These are phyloP conservation scores for Scortum barcoo DNA, from an alignment of 2,113 vertebrate genomes.

Conservation along the genomic window DNA sequence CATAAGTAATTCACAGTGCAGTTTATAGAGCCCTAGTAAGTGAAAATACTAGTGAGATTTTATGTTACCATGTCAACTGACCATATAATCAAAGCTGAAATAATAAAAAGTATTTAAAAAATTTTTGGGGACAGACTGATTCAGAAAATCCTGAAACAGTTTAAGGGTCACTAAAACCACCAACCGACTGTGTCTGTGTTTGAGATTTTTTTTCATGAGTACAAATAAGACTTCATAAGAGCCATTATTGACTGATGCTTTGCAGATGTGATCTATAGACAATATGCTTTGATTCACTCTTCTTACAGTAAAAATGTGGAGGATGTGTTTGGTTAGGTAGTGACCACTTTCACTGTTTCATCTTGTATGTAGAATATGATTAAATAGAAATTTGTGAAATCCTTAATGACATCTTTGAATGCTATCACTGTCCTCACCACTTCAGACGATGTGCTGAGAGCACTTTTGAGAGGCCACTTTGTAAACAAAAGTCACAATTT, in stretches of 20 bases:
- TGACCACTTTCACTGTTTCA: not conserved
- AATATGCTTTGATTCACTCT: conserved; percentile 31
- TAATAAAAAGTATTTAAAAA: not conserved
- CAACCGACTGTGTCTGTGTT: conserved; percentile 25
- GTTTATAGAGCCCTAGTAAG: not conserved
- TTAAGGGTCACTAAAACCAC: conserved; percentile 38
- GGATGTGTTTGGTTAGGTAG: conserved; percentile 13
- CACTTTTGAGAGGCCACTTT: conserved; percentile 18
- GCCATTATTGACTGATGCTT: conserved; percentile 53
- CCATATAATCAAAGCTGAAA: conserved; percentile 4
- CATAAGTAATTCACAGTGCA: not conserved
- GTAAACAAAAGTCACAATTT: conserved; percentile 25
- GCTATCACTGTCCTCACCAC: conserved; percentile 31
- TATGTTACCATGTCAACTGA: not conserved
- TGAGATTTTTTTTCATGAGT: conserved; percentile 34
- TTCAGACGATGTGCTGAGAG: conserved; percentile 46
- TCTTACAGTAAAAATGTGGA: conserved; percentile 24
- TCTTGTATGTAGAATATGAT: conserved; percentile 4
- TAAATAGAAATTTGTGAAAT: conserved; percentile 11
- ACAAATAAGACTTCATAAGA: conserved; percentile 60
- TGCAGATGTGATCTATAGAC: conserved; percentile 60
- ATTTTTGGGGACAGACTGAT: not conserved
- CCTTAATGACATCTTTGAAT: conserved; percentile 4
- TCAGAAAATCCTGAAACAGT: conserved; percentile 24
- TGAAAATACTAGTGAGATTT: not conserved